phyloP scores from a whole-genome alignment of 2,113 vertebrate species.

The Seriola aureovittata region DNA sequence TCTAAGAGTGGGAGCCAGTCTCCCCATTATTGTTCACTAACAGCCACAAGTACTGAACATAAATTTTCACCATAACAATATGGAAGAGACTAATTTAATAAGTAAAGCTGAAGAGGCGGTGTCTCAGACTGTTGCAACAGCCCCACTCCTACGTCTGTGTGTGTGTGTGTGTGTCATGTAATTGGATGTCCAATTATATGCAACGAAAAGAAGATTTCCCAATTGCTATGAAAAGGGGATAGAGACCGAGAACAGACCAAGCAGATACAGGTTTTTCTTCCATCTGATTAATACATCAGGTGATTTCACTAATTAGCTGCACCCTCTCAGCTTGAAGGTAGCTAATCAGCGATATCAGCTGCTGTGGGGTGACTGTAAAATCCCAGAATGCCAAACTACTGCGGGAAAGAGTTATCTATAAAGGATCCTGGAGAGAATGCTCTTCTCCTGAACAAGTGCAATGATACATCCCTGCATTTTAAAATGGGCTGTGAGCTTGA shows the following conservation, averaged over 20 bases:
- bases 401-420: slow-evolving; percentile 2
- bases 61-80: slow-evolving; percentile 12
- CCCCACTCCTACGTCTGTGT: slow-evolving; percentile 21
- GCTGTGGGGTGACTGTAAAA: slow-evolving; percentile 13
- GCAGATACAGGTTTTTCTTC: not conserved
- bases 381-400: slow-evolving; percentile 13
- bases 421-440: not conserved
- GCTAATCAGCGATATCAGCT: slow-evolving; percentile 24
- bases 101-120: slow-evolving; percentile 14
- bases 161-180: slow-evolving; percentile 24
- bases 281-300: slow-evolving; percentile 41
- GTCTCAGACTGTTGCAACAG: not conserved
- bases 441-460: not conserved
- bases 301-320: slow-evolving; percentile 42
- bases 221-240: not conserved
- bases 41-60: slow-evolving; percentile 12
- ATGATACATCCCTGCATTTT: slow-evolving; percentile 6
- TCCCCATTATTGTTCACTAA: slow-evolving; percentile 12
- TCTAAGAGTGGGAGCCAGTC: slow-evolving; percentile 26
- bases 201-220: slow-evolving; percentile 23
- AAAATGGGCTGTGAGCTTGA: slow-evolving; percentile 10
- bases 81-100: slow-evolving; percentile 1
- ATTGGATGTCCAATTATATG: slow-evolving; percentile 47
- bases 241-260: not conserved
- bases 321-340: slow-evolving; percentile 27